These are phyloP conservation scores for Oenanthe oenanthe DNA, from an alignment of 2,113 vertebrate species.

Conservation along the genomic window DNA sequence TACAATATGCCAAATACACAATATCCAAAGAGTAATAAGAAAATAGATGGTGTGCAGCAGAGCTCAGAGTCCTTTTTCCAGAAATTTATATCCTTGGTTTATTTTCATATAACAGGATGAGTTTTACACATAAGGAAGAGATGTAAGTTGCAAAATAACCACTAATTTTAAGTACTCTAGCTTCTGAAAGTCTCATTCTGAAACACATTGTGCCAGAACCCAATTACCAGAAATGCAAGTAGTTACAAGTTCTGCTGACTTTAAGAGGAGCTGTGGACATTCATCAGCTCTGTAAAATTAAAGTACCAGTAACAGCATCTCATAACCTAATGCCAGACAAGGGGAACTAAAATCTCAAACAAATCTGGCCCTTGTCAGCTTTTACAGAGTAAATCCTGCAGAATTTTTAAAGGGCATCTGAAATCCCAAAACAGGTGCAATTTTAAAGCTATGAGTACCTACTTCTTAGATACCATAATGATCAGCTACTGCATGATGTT, in stretches of 20 bases:
- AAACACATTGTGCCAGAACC: not conserved
- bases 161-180: not conserved
- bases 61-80: not conserved
- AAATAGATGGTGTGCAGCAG: conserved; percentile 25
- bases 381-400: not conserved
- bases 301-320: not conserved
- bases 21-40: not conserved
- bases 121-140: not conserved
- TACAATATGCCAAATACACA: not conserved
- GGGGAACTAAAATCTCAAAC: not conserved
- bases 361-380: not conserved
- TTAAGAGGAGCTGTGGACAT: not conserved
- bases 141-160: not conserved
- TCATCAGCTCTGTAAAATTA: not conserved
- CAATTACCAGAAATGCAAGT: not conserved
- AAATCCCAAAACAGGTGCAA: not conserved
- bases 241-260: not conserved
- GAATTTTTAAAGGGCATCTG: not conserved
- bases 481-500: not conserved
- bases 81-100: not conserved
- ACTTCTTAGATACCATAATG: not conserved
- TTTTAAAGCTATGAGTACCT: not conserved
- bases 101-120: not conserved
- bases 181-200: not conserved
- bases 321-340: not conserved